Conservation (phyloP, 2,113 vertebrate species). For the Tupaia chinensis region DNA sequence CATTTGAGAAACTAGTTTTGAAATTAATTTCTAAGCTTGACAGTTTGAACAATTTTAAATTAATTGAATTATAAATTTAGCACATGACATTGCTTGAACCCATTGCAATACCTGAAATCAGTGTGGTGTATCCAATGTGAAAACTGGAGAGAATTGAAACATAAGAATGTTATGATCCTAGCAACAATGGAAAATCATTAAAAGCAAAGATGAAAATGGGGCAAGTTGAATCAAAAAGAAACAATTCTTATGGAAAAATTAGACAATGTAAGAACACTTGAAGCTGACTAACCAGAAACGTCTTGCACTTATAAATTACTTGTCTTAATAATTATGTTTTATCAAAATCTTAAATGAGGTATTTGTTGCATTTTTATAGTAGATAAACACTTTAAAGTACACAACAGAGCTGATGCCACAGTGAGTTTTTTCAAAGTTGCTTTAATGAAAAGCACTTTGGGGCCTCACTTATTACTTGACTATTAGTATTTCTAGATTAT, state of each 20-base stretch:
- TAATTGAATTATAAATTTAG: background rate
- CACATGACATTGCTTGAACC: slow-evolving; percentile 5
- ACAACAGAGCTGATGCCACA: background rate
- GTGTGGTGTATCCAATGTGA: background rate
- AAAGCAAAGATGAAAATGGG: slow-evolving; percentile 1
- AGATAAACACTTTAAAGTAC: slow-evolving; percentile 28
- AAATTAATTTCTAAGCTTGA: background rate
- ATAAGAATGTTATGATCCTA: background rate
- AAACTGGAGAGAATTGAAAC: slow-evolving; percentile 1
- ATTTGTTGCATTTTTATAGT: background rate
- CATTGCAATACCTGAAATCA: background rate
- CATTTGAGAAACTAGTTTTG: background rate
- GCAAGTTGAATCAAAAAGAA: slow-evolving; percentile 37
- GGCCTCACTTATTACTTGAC: slow-evolving; percentile 38
- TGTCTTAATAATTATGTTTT: background rate
- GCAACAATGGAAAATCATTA: slow-evolving; percentile 16
- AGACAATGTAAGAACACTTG: background rate
- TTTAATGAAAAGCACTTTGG: slow-evolving; percentile 35
- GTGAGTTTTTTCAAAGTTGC: background rate
- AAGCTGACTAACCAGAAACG: background rate
- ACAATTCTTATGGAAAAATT: background rate
- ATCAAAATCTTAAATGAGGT: background rate
- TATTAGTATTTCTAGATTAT: slow-evolving; percentile 46
- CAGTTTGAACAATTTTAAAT: slow-evolving; percentile 56
- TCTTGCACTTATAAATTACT: background rate